Conservation (phyloP, 1,140 invertebrate species). For the Trichonephila inaurata region DNA sequence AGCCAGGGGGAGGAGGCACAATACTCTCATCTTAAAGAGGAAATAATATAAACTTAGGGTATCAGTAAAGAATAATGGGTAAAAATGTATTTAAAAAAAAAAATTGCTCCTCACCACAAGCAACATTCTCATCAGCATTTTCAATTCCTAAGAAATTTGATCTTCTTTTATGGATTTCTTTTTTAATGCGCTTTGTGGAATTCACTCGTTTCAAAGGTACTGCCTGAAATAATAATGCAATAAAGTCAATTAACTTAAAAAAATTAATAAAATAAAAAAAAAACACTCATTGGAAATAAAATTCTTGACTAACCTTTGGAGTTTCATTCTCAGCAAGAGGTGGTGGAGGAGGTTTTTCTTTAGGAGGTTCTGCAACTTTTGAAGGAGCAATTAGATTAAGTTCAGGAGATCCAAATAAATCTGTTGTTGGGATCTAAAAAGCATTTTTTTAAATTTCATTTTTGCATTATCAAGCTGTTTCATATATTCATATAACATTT, state of each 20-base stretch:
- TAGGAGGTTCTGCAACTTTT: conserved; percentile 77
- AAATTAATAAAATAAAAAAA: neutral
- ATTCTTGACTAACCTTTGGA: conserved; percentile 34
- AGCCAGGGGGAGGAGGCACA: conserved; percentile 88
- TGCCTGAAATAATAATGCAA: conserved; percentile 72
- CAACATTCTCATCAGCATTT: conserved; percentile 79
- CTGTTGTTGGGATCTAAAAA: conserved; percentile 14
- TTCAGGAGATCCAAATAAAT: conserved; percentile 8
- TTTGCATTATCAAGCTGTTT: too few relatives aligned
- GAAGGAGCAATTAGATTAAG: conserved; percentile 55
- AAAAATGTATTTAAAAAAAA: neutral
- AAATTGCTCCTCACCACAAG: conserved; percentile 29
- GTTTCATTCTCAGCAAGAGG: conserved; percentile 34
- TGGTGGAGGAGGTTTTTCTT: conserved; percentile 78
- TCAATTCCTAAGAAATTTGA: conserved; percentile 93
- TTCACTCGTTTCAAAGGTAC: conserved; percentile 81
- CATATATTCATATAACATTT: too few relatives aligned
- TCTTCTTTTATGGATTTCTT: conserved; percentile 90
- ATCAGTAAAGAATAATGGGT: neutral
- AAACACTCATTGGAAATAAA: neutral
- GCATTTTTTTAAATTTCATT: too few relatives aligned
- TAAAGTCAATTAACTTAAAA: neutral
- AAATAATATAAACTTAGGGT: neutral
- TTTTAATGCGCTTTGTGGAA: conserved; percentile 91
- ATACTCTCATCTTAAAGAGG: conserved; percentile 45